Percentiles rank a stretch among this genome's conserved stretches.
phyloP scores from a whole-genome alignment of 2,113 vertebrate genomes.

The Atractosteus spatula region DNA sequence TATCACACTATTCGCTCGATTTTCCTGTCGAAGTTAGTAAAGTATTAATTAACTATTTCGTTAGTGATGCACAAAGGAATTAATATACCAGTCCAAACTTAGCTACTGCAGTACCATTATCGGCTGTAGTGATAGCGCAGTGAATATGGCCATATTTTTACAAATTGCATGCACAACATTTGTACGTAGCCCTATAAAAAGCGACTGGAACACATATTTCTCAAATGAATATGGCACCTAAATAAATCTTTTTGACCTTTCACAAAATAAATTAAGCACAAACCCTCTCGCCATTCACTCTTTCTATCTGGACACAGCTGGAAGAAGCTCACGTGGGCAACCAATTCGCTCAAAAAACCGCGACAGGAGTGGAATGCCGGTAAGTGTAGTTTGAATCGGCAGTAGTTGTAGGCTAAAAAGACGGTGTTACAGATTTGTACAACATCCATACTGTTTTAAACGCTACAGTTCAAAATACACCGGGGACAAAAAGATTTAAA shows the following conservation, averaged over 20 bases:
- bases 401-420: background rate
- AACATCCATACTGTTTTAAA: too few species aligned
- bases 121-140: background rate
- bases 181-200: background rate
- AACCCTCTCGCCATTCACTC: conserved; percentile 45
- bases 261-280: conserved; percentile 18
- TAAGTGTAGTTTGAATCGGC: conserved; percentile 33
- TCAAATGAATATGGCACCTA: background rate
- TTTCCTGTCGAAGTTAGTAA: too few species aligned
- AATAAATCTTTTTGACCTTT: background rate
- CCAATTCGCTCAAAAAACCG: conserved; percentile 29
- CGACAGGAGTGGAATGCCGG: conserved; percentile 33
- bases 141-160: background rate
- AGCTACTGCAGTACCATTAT: too few species aligned
- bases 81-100: too few species aligned
- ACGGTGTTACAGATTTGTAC: too few species aligned
- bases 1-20: too few species aligned
- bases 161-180: background rate
- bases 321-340: conserved; percentile 43
- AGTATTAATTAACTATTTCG: too few species aligned
- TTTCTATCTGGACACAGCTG: conserved; percentile 39
- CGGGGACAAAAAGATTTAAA: too few species aligned
- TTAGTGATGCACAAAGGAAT: too few species aligned
- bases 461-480: too few species aligned
- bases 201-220: conserved; percentile 3